Evolutionary conservation across 2,888 invertebrate species (phyloP), one percentile per base, ranked within the genome.

Genomic region (Trissolcus japonicus): DNA sequence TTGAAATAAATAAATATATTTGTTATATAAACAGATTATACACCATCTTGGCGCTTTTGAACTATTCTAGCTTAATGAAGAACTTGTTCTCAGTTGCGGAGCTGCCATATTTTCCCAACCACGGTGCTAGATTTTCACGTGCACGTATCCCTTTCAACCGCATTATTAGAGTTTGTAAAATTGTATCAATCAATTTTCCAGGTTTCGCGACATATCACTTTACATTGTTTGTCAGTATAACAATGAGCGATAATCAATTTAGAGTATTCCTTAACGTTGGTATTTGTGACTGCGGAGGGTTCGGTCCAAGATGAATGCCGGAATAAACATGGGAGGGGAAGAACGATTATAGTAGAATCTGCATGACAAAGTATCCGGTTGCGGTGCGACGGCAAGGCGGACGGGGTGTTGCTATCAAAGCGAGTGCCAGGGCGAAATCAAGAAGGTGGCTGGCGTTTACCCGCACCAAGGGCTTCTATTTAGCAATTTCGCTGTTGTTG

Each of bases 231-330:
- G 63, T 19, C 46, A 43, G 40, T 59, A 9, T 35, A 16, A 46
- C 72, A 67, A 73, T 63, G 63, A 65, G 67, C 61, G 72, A 77
- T 68, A 69, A 73, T 77, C 73, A 68, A 73, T 77, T 73, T 77
- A 40, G 60, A 73, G 68, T 60, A 62, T 68, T 75, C 53, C 74
- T 75, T 68, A 68, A 41, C 68, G 41, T 53, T 56, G 63, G 65
- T 68, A 63, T 65, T n/a, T n/a, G n/a, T 69, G 61, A 68, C 48
- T 65, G 46, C n/a, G 54, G 73, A 77, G 77, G 77, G 73, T 65
- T 69, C 68, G 73, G 56, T 50, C 53, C 61, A 77, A 73, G 73
- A 77, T 77, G 68, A 72, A 77, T 72, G 66, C 35, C 11, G 63
- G 53, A 66, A 71, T 62, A 57, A 67, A 66, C 67, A 62, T 50